Conservation (phyloP, 2,113 vertebrate genomes). For the Myotis brandtii region DNA sequence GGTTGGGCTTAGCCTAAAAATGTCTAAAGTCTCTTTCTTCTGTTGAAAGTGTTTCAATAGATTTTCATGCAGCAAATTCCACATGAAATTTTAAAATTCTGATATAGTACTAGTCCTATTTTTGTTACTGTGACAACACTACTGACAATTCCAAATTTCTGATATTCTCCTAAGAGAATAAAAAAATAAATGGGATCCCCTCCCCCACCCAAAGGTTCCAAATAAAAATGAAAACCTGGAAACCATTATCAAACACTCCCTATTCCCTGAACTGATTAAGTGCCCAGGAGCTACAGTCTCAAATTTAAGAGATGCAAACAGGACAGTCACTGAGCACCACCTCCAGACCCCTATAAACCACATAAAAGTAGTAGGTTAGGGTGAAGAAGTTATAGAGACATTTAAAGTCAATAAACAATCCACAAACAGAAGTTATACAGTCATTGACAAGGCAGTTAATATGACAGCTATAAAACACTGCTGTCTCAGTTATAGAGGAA, state of each 20-base stretch:
- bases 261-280: not conserved
- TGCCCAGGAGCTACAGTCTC: not conserved
- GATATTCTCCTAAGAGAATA: slow-evolving; percentile 42
- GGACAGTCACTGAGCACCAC: not conserved
- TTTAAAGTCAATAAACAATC: slow-evolving; percentile 19
- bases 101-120: slow-evolving; percentile 42
- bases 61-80: slow-evolving; percentile 60
- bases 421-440: not conserved
- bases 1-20: slow-evolving; percentile 47
- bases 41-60: slow-evolving; percentile 65
- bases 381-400: not conserved
- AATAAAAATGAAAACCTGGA: slow-evolving; percentile 55
- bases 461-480: slow-evolving; percentile 34
- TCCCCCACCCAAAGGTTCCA: not conserved
- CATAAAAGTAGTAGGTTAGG: not conserved
- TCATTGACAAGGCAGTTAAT: not conserved
- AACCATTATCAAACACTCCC: not conserved
- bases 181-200: not conserved
- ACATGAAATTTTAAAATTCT: slow-evolving; percentile 14
- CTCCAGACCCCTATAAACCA: not conserved
- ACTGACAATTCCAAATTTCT: slow-evolving; percentile 49
- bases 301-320: not conserved
- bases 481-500: not conserved
- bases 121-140: slow-evolving; percentile 57
- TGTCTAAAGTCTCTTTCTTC: slow-evolving; percentile 49